These are phyloP conservation scores for Sinocyclocheilus maitianheensis DNA, from an alignment of 2,113 vertebrate species.

Conservation along the genomic window DNA sequence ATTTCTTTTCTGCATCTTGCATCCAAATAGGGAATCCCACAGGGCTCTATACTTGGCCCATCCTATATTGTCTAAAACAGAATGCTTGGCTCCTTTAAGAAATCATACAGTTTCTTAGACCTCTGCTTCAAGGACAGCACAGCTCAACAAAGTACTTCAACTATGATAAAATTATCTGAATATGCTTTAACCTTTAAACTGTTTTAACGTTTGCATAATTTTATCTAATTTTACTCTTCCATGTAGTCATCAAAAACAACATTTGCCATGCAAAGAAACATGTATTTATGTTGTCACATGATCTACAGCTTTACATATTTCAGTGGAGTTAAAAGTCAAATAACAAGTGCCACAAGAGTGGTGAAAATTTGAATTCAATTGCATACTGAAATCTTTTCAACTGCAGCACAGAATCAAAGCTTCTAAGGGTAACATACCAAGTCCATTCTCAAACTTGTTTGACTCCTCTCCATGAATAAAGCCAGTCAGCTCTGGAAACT, in stretches of 20 bases:
- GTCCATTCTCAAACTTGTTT: conserved; percentile 90
- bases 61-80: not conserved
- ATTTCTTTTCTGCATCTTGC: not conserved
- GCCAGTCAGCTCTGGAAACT: conserved; percentile 85
- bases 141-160: not conserved
- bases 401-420: not conserved
- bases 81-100: not conserved
- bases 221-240: not conserved
- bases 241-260: not conserved
- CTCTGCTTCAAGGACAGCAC: not conserved
- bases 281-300: not conserved
- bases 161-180: not conserved
- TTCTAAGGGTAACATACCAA: conserved; percentile 65
- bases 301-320: not conserved
- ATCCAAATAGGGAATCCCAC: not conserved
- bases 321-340: not conserved
- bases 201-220: not conserved
- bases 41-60: not conserved
- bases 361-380: not conserved
- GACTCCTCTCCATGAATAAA: conserved; percentile 87
- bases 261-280: not conserved
- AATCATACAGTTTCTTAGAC: not conserved
- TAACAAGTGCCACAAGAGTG: not conserved
- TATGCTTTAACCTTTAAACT: not conserved
- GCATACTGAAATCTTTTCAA: not conserved